These are phyloP conservation scores for Idaea aversata DNA, from an alignment of 2,888 invertebrate genomes.

Conservation along the genomic window DNA sequence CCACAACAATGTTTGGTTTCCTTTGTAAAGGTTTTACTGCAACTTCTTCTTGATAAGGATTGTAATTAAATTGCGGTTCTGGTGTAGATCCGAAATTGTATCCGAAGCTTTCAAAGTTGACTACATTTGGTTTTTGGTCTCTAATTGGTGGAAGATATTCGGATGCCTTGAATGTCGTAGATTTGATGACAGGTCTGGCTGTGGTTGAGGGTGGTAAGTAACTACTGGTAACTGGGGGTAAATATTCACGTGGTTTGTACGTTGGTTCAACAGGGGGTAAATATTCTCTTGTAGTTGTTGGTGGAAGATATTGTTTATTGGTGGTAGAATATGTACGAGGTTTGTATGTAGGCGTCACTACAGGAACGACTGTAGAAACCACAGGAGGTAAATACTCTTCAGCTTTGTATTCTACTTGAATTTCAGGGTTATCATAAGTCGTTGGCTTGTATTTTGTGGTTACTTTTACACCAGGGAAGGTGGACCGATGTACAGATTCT, in stretches of 20 bases:
- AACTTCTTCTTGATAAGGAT: slow-evolving; percentile 55
- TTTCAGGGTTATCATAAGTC: slow-evolving; percentile 60
- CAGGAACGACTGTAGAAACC: slow-evolving; percentile 44
- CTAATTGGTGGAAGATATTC: slow-evolving; percentile 58
- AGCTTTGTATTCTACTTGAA: slow-evolving; percentile 61
- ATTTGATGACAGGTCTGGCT: slow-evolving; percentile 42
- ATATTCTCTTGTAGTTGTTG: slow-evolving; percentile 20
- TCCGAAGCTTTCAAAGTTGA: slow-evolving; percentile 52
- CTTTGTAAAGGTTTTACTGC: slow-evolving; percentile 46
- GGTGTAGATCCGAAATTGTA: slow-evolving; percentile 40
- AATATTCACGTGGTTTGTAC: slow-evolving; percentile 42
- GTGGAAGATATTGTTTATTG: slow-evolving; percentile 45
- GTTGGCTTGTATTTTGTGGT: slow-evolving; percentile 54
- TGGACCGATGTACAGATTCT: slow-evolving; percentile 57
- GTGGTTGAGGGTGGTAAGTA: slow-evolving; percentile 48
- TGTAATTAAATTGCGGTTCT: slow-evolving; percentile 45
- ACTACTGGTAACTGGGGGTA: slow-evolving; percentile 27
- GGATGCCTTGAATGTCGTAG: slow-evolving; percentile 50
- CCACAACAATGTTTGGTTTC: slow-evolving; percentile 67
- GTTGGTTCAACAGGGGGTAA: slow-evolving; percentile 29
- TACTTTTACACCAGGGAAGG: slow-evolving; percentile 47
- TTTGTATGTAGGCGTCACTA: slow-evolving; percentile 43
- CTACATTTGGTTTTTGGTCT: slow-evolving; percentile 34
- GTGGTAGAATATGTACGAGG: slow-evolving; percentile 54
- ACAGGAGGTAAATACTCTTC: slow-evolving; percentile 70